phyloP scores from a whole-genome alignment of 2,797 vertebrate species.

The Petrocephalus schoutedeni region DNA sequence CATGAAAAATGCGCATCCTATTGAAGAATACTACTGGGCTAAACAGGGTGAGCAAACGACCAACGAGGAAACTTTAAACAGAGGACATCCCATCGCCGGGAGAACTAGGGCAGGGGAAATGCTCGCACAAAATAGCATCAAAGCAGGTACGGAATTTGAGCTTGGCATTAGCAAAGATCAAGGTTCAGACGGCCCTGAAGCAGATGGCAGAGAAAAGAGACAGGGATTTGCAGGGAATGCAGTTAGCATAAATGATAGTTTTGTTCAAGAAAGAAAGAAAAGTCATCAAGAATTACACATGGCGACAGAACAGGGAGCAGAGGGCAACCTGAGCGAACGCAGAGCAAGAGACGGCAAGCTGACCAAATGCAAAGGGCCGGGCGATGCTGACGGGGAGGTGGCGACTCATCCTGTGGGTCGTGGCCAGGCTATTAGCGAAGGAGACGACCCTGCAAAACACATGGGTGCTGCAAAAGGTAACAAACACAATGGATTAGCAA shows the following conservation, averaged over 20 bases:
- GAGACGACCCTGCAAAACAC: neutral
- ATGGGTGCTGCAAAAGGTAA: neutral
- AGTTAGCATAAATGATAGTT: neutral
- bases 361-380: neutral
- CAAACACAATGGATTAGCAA: neutral
- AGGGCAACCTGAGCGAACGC: neutral
- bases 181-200: neutral
- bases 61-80: neutral
- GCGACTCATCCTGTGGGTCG: neutral
- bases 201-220: neutral
- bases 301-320: neutral
- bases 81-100: slow-evolving; percentile 44
- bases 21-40: neutral
- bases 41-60: neutral
- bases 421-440: too few relatives aligned
- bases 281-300: neutral
- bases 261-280: neutral
- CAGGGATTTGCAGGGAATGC: neutral
- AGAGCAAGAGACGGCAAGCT: neutral
- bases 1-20: neutral
- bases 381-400: neutral
- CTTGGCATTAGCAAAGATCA: neutral
- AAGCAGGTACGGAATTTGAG: slow-evolving; percentile 15
- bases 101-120: slow-evolving; percentile 50
- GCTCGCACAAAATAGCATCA: neutral